Evolutionary conservation across 2,113 vertebrate species (phyloP), one percentile per base, ranked within the genome.

Genomic region (Dasypus novemcinctus): DNA sequence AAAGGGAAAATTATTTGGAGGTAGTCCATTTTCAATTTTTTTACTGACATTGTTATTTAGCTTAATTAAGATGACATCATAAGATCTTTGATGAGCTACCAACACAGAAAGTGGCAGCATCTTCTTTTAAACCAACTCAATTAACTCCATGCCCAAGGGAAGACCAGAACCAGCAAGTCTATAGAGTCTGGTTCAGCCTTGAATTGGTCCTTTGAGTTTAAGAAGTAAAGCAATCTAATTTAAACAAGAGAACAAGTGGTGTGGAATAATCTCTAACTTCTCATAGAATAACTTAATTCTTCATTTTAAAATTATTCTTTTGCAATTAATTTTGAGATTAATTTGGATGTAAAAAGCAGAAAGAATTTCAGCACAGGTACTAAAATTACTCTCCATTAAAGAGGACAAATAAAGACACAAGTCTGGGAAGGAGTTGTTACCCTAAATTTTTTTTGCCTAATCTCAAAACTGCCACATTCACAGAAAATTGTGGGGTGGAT

Each of bases 71-170:
- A 11, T 84, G 85, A 68, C 41, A 85, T 83, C 72, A 91, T 21
- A 95, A 52, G 68, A 94, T 88, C 83, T 93, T 5, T 91, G 74
- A 93, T 95, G 81, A 95, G 66, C 78, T 95, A 95, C 63, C 36
- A 96, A 11, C 10, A 61, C 33, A 92, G 63, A 94, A 69, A 95
- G 21, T 85, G 88, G 71, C 59, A 96, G 74, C 36, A 83, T 63
- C 41, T 66, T 93, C 84, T 94, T 86, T 86, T 86, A 96, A 87
- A 10, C 43, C 94, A 96, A 94, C 92, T 36, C 29, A 93, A 93
- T 64, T 89, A 93, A 36, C 27, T 86, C 57, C 43, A 79, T 29
- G 49, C 82, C 85, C 41, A 95, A 96, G 49, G 89, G 82, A 90
- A 88, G 78, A 96, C 17, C 86, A 97, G 72, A 95, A 82, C 41